phyloP scores from a whole-genome alignment of 2,797 vertebrate species.

The Hippocampus kuda region DNA sequence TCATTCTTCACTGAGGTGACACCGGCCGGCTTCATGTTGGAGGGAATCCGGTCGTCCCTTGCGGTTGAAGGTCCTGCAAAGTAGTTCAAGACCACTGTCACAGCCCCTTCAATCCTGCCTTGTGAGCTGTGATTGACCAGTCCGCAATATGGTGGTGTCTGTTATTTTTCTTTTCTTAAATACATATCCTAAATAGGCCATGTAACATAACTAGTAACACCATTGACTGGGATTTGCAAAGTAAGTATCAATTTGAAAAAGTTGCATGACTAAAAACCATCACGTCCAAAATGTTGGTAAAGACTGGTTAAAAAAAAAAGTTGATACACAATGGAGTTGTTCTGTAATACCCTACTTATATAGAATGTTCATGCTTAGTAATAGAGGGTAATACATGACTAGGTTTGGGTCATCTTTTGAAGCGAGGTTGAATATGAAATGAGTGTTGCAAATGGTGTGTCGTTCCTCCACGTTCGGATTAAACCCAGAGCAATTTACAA shows the following conservation, averaged over 20 bases:
- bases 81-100: no score
- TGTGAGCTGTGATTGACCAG: no score
- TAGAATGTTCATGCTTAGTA: neutral
- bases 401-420: neutral
- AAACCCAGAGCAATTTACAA: slow-evolving; percentile 1
- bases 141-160: no score
- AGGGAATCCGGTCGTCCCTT: no score
- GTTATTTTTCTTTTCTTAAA: no score
- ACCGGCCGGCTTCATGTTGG: no score
- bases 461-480: neutral
- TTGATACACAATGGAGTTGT: neutral
- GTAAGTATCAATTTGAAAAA: neutral
- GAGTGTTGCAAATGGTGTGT: neutral
- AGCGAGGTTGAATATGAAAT: neutral
- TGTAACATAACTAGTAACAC: no score
- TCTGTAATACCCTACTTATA: neutral
- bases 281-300: neutral
- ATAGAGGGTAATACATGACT: neutral
- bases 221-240: neutral
- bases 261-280: neutral
- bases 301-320: no score
- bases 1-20: no score
- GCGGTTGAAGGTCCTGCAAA: no score
- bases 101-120: no score
- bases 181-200: no score